Base-by-base conservation (phyloP, 2,888 invertebrate genomes). In the Metellina segmentata region DNA sequence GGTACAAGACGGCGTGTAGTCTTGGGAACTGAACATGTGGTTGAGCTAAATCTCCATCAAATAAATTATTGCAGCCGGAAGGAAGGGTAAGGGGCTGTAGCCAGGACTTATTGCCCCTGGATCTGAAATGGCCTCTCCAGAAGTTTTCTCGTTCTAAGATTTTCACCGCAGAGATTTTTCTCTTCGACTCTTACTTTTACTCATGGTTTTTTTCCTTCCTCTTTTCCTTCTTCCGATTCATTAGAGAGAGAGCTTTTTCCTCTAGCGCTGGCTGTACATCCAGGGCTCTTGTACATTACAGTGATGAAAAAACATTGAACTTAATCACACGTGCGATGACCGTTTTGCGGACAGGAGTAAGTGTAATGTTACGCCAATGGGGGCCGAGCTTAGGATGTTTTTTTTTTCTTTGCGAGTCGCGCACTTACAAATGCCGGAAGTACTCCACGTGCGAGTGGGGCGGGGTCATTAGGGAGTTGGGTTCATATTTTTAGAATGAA, bases 231-330 rank as follows among this genome's bases (percentile, higher is more conserved):
- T 81, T 61, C 71, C 72, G 81, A 81, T 87, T 87, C 87, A 87
- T 87, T 87, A 87, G n/a, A 87, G 87, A 71, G 51, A 87, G 34
- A 79, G 87, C 71, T 74, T 88, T 71, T 78, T 51, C 11, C n/a
- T 69, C 52, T 34, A 52, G 34, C 52, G 7, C 48, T 34, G 19
- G 48, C 70, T 51, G n/a, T 16, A 34, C 34, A 2, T 34, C 61
- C 61, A 16, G 77, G 16, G 71, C 71, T 13, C 70, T 82, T n/a
- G 49, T 75, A 11, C 88, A 88, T 88, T 88, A 88, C 49, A 81
- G 88, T 81, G 88, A 88, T 88, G 88, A 88, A 81, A 88, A 88
- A 88, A 88, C 88, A 81, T 88, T 81, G 75, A 81, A 81, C 75
- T 81, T 88, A 88, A 88, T 81, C 88, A 81, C 88, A 75, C 81